Conservation (phyloP, 2,113 vertebrate genomes). For the Laterallus jamaicensis region DNA sequence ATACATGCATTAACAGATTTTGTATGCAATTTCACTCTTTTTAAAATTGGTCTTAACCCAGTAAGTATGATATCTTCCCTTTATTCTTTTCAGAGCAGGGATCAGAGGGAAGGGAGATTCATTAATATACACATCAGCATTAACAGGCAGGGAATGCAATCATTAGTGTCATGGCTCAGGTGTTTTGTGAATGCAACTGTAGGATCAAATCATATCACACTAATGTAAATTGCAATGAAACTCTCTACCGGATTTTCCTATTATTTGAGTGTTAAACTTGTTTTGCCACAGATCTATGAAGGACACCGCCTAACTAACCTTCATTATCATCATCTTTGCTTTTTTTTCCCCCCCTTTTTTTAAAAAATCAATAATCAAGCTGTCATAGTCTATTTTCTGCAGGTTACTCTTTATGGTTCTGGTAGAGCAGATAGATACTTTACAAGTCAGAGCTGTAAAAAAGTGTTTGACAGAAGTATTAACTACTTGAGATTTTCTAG, state of each 20-base stretch:
- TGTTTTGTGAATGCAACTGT: constrained; percentile 22
- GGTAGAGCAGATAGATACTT: neutral
- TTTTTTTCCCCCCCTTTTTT: neutral
- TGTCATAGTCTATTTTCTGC: constrained; percentile 19
- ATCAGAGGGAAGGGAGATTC: neutral
- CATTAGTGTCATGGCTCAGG: constrained; percentile 53
- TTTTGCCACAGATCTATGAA: constrained; percentile 43
- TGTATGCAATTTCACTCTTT: neutral
- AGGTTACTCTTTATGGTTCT: neutral
- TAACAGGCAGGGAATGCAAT: constrained; percentile 22
- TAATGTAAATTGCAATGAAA: constrained; percentile 12
- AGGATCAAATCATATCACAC: constrained; percentile 36
- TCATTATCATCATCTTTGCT: neutral
- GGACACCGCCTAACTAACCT: neutral
- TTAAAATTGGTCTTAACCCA: neutral
- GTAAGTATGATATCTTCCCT: neutral
- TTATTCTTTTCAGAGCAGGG: neutral
- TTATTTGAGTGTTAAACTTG: neutral
- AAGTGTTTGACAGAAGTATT: neutral
- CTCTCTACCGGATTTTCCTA: neutral
- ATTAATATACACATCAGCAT: constrained; percentile 22
- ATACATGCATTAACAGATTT: neutral
- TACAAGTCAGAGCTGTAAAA: neutral
- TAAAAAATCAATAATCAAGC: neutral
- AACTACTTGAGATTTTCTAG: neutral